Base-by-base conservation (phyloP, 2,888 invertebrate species). In the Caenorhabditis sinica region DNA sequence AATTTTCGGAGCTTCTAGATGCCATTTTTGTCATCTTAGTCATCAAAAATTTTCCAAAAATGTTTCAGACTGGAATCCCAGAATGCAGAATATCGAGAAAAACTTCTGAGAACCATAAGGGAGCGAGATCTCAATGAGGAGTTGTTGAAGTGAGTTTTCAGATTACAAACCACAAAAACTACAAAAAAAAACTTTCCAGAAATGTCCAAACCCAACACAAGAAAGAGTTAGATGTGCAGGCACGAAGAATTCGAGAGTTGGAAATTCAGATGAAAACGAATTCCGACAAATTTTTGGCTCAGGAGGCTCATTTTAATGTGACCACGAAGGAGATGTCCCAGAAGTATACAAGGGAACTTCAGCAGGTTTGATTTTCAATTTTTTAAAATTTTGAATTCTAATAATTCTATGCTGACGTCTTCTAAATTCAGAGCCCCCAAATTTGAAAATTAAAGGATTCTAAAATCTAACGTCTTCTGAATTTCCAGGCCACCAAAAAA, bases 81-180 rank as follows among this genome's bases (percentile, higher is more conserved):
- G 74, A 89, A 88, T 56, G 72, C 82, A 0, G 89, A 91, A 49
- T 91, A 90, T 63, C 83, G 90, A 2, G 90, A 91, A 49, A 89
- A 89, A 51, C 69, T 90, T 66, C 25, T 89, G 51, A 66, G 82
- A 30, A 86, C 88, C 8, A 87, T 90, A 4, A 60, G 89, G 6
- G 90, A 90, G 28, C 56, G 88, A 3, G 90, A 90, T 60, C 65
- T 86, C 33, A 86, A 86, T 66, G 89, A 88, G 9, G 84, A 88
- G 53, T 53, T 86, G 36, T 36, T 89, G 30, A 87, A 86, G 73
- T 72, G 33, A 68, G 73, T 13, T 56, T 20, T 23, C 33, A 1
- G 36, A 65, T 9, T 60, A 11, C 0, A n/a, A 30, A 49, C 15
- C 20, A 1, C 8, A n/a, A 15, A 28, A 28, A 23, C 25, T 3